Evolutionary conservation across 2,113 vertebrate genomes (phyloP).

Genomic region (Hyperopisus bebe): DNA sequence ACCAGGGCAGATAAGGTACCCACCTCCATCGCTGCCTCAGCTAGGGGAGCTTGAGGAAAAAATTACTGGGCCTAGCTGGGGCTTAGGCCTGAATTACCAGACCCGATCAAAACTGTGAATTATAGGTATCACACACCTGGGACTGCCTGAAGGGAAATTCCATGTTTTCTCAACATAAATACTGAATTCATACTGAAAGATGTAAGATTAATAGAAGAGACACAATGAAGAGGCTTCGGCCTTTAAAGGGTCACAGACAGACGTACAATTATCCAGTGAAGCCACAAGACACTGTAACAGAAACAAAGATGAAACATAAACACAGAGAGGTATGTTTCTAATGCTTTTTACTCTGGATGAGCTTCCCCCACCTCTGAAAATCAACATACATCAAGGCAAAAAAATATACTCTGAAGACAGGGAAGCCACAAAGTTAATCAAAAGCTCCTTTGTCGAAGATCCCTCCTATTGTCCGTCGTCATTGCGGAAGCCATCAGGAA

Average conservation of each 20-base stretch:
- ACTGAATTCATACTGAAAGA: neutral
- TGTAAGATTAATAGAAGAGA: neutral
- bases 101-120: neutral
- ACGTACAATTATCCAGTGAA: neutral
- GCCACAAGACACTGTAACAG: neutral
- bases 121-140: neutral
- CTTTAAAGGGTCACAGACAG: neutral
- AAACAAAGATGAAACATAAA: neutral
- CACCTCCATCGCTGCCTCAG: neutral
- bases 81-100: neutral
- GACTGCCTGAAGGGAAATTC: neutral
- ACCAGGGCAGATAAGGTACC: neutral
- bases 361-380: neutral
- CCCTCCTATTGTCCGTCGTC: neutral
- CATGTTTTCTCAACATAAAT: neutral
- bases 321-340: neutral
- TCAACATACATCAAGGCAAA: neutral
- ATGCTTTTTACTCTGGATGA: neutral
- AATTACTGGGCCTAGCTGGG: neutral
- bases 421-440: neutral
- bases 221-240: neutral
- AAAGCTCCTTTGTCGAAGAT: constrained; percentile 1
- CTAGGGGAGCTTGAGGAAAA: neutral
- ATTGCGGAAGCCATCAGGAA: constrained; percentile 17
- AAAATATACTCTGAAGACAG: neutral